phyloP scores from a whole-genome alignment of 2,797 vertebrate species.

The Moxostoma hubbsi region DNA sequence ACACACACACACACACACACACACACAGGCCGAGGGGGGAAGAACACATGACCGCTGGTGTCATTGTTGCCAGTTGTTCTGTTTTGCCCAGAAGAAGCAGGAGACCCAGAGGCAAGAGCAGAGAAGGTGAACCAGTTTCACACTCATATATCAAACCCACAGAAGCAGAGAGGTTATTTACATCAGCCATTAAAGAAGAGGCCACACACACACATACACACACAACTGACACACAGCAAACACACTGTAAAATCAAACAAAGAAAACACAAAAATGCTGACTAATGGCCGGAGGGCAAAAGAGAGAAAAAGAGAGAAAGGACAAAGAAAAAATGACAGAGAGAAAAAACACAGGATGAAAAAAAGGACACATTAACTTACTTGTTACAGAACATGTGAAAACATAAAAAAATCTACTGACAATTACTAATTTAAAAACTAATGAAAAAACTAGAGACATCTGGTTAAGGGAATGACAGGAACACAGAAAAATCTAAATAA shows the following conservation, averaged over 20 bases:
- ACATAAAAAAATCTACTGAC: no score
- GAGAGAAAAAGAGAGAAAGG: slow-evolving; percentile 12
- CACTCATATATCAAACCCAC: slow-evolving; percentile 29
- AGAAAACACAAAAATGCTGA: slow-evolving; percentile 33
- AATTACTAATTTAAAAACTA: no score
- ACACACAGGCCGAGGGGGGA: not conserved
- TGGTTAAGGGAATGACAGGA: no score
- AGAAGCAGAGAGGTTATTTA: slow-evolving; percentile 30
- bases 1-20: no score
- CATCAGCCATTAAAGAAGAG: slow-evolving; percentile 25
- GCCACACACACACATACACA: slow-evolving; percentile 15
- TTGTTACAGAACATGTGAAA: no score
- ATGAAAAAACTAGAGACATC: no score
- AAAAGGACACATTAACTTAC: no score
- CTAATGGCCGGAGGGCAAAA: slow-evolving; percentile 17
- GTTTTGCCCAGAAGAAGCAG: slow-evolving; percentile 18
- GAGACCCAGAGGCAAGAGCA: slow-evolving; percentile 35
- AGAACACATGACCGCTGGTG: not conserved
- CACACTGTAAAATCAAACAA: slow-evolving; percentile 2
- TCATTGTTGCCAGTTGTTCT: slow-evolving; percentile 26
- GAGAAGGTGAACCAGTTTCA: slow-evolving; percentile 38
- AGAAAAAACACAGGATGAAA: not conserved
- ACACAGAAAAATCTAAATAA: no score
- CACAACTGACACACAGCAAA: slow-evolving; percentile 18
- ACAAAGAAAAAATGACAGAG: not conserved